Evolutionary conservation across 2,888 invertebrate genomes (phyloP).

Genomic region (Autographa pulchrina): DNA sequence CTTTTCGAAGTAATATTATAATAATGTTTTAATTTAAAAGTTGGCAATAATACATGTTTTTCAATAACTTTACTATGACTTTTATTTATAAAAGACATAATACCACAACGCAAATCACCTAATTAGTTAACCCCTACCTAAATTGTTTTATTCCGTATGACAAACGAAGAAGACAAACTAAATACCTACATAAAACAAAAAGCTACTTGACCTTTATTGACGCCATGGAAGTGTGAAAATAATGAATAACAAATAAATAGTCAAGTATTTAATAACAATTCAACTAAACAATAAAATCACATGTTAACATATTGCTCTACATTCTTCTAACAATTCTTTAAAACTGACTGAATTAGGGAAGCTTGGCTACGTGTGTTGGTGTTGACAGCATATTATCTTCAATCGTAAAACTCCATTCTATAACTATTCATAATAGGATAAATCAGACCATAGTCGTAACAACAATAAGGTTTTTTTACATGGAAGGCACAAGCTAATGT

Average conservation of each 20-base stretch:
- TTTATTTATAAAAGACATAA: too few species aligned
- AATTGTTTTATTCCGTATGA: too few species aligned
- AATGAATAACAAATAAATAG: constrained; percentile 42
- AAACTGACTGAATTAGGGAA: constrained; percentile 25
- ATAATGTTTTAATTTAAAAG: not conserved
- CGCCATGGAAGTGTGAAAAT: constrained; percentile 8
- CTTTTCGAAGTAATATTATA: constrained; percentile 48
- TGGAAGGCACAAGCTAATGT: constrained; percentile 37
- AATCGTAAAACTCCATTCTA: constrained; percentile 1
- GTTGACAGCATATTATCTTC: constrained; percentile 32
- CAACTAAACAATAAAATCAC: constrained; percentile 55
- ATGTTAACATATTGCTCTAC: constrained; percentile 47
- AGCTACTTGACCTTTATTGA: not conserved
- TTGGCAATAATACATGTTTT: not conserved
- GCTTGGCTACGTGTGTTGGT: constrained; percentile 35
- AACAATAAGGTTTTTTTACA: constrained; percentile 6
- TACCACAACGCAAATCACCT: too few species aligned
- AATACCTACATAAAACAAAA: not conserved
- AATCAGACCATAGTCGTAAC: constrained; percentile 2
- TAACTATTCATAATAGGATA: constrained; percentile 10
- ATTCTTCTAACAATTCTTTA: constrained; percentile 22
- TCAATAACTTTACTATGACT: not conserved
- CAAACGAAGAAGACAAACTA: not conserved
- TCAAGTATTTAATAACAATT: constrained; percentile 50
- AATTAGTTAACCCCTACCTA: too few species aligned